Evolutionary conservation across 23 tunicate species (phyloP).

Genomic region (Halocynthia roretzi): DNA sequence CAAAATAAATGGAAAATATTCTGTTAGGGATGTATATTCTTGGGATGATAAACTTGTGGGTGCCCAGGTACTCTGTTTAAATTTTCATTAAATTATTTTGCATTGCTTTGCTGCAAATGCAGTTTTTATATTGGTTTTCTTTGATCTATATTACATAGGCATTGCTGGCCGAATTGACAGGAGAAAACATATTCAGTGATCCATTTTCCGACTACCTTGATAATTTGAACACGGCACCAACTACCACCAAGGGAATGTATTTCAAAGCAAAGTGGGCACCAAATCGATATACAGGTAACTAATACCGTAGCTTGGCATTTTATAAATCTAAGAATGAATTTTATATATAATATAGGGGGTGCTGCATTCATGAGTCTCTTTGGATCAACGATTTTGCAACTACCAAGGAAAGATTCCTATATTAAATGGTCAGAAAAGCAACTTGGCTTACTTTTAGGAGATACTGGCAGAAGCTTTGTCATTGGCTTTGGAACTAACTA

Average conservation of each 20-base stretch:
- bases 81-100: background rate
- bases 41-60: constrained; percentile 91
- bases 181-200: constrained; percentile 21
- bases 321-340: background rate
- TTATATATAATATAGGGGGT: background rate
- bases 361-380: constrained; percentile 10
- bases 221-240: constrained; percentile 31
- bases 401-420: constrained; percentile 15
- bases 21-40: constrained; percentile 37
- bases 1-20: constrained; percentile 8
- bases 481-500: constrained; percentile 14
- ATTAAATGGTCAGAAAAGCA: constrained; percentile 18
- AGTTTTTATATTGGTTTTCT: background rate
- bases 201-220: constrained; percentile 48
- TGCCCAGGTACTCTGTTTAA: constrained; percentile 41
- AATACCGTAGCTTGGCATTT: background rate
- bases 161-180: constrained; percentile 62
- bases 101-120: background rate
- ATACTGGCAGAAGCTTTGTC: constrained; percentile 22
- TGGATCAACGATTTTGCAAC: constrained; percentile 2
- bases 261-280: constrained; percentile 72
- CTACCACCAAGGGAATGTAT: constrained; percentile 81
- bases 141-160: constrained; percentile 1
- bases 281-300: constrained; percentile 82
- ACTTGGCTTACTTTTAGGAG: constrained; percentile 12